Conservation (phyloP, 1,140 invertebrate species). For the Gonioctena quinquepunctata region DNA sequence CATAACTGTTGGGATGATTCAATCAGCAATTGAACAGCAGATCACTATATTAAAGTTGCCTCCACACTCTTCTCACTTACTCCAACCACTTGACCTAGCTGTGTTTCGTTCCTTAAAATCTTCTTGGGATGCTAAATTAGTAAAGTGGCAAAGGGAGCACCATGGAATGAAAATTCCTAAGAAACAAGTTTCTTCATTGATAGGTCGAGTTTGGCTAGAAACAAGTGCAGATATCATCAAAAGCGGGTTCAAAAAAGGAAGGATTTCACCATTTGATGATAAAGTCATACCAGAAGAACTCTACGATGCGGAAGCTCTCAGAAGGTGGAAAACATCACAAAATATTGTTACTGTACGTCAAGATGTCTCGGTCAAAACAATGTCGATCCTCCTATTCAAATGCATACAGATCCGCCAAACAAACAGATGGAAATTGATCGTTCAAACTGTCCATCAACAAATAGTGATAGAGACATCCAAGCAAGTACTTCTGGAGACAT, state of each 20-base stretch:
- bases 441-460: background rate
- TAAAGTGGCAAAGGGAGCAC: background rate
- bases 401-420: background rate
- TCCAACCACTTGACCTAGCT: constrained; percentile 48
- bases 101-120: constrained; percentile 24
- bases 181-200: background rate
- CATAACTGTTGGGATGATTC: constrained; percentile 39
- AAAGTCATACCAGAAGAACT: constrained; percentile 7
- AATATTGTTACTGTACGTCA: constrained; percentile 8
- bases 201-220: background rate
- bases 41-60: constrained; percentile 49
- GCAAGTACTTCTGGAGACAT: background rate
- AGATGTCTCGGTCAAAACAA: constrained; percentile 1
- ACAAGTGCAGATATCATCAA: background rate
- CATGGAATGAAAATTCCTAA: background rate
- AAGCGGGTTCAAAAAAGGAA: background rate
- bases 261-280: background rate
- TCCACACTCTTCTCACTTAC: constrained; percentile 46
- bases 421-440: background rate
- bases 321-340: background rate
- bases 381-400: background rate
- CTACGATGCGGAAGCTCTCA: constrained; percentile 1
- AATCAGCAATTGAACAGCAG: constrained; percentile 39
- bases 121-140: constrained; percentile 5
- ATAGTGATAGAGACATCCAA: background rate